A percentile compares a stretch with the other conserved stretches of the same genome.
These are phyloP conservation scores for Pituophis catenifer DNA, from an alignment of 2,113 vertebrate species.

Conservation along the genomic window DNA sequence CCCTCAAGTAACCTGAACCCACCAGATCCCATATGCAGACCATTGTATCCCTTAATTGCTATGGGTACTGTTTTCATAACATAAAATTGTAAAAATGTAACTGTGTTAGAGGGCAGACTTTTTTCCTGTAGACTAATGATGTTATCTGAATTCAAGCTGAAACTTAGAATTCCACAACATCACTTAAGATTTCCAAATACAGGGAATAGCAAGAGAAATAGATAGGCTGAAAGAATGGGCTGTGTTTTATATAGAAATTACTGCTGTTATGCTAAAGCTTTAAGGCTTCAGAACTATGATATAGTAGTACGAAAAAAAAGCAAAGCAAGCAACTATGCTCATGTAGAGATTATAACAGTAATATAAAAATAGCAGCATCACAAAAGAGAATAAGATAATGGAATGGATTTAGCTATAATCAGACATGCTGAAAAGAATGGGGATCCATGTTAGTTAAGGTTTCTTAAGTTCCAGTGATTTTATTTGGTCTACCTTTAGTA, in stretches of 20 bases:
- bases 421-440: neutral
- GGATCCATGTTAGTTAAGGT: neutral
- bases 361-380: neutral
- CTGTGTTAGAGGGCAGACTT: neutral
- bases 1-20: too few relatives aligned
- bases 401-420: neutral
- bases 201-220: neutral
- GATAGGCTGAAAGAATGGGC: neutral
- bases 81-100: neutral
- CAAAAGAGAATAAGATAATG: neutral
- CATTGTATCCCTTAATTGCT: neutral
- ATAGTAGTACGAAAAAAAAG: neutral
- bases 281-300: neutral
- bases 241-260: neutral
- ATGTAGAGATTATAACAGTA: neutral
- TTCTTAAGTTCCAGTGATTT: neutral
- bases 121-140: neutral
- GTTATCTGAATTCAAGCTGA: neutral
- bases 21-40: neutral
- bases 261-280: neutral
- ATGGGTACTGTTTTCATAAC: neutral
- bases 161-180: neutral
- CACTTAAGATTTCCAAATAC: neutral
- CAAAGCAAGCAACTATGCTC: neutral
- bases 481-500: neutral